Evolutionary conservation across 1,140 invertebrate species (phyloP).

Genomic region (Rhagoletis pomonella): DNA sequence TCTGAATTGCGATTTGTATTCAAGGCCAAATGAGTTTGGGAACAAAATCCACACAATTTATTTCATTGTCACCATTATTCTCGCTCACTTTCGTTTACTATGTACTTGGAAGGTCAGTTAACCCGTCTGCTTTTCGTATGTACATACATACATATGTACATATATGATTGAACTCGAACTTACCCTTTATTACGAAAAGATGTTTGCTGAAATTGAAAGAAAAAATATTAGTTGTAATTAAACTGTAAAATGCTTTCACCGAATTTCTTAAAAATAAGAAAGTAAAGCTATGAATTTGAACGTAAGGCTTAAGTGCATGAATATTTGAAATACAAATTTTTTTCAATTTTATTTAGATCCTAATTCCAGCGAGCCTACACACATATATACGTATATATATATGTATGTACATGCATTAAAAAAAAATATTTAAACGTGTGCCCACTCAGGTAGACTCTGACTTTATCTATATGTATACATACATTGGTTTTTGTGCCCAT

Average conservation of each 20-base stretch:
- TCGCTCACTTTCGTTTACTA: background rate
- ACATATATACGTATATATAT: background rate
- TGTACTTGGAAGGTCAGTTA: background rate
- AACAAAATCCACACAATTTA: background rate
- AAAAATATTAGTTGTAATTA: background rate
- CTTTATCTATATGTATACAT: no score
- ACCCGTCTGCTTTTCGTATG: background rate
- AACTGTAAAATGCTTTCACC: background rate
- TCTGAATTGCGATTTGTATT: background rate
- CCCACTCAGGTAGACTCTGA: background rate
- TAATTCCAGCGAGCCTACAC: no score
- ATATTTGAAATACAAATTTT: background rate
- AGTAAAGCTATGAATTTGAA: background rate
- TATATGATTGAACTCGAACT: background rate
- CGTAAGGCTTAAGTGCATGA: background rate
- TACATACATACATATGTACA: background rate
- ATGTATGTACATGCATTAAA: background rate
- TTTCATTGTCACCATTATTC: background rate
- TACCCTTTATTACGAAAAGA: slow-evolving; percentile 1
- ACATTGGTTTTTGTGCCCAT: background rate
- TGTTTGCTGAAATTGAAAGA: background rate
- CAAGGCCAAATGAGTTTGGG: background rate
- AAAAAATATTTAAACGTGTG: background rate
- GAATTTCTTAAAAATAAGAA: background rate
- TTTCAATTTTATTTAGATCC: background rate